A percentile compares a stretch with the other conserved stretches of the same genome.
Evolutionary conservation across 2,888 invertebrate genomes (phyloP).

Genomic region (Steinernema carpocapsae): DNA sequence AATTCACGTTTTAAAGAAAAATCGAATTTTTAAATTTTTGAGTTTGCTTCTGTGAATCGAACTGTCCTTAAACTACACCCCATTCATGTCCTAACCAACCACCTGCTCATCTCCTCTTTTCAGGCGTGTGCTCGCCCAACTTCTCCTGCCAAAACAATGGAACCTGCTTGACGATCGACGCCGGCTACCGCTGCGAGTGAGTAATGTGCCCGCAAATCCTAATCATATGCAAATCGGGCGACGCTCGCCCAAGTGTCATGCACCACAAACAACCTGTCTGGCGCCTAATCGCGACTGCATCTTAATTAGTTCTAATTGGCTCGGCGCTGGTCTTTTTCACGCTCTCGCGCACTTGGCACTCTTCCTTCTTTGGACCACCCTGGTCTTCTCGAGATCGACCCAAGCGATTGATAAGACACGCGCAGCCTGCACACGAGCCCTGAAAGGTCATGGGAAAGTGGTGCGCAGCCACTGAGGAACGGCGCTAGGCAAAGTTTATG

Average conservation of each 20-base stretch:
- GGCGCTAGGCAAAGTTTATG: constrained; percentile 21
- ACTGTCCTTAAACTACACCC: too few species aligned
- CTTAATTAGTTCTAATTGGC: constrained; percentile 30
- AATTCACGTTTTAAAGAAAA: too few species aligned
- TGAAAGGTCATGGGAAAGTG: constrained; percentile 26
- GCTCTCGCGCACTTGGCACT: constrained; percentile 24
- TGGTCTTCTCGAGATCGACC: background rate
- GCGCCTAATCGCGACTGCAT: constrained; percentile 18
- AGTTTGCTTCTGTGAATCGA: too few species aligned
- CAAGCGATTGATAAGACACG: constrained; percentile 1
- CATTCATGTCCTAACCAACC: too few species aligned
- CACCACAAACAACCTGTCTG: constrained; percentile 14
- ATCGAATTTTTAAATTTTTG: too few species aligned
- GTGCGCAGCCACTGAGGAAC: background rate
- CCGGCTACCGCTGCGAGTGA: constrained; percentile 30
- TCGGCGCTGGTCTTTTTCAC: background rate
- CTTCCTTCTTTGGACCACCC: background rate
- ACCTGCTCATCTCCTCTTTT: background rate
- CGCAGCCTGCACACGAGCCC: too few species aligned
- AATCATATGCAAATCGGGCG: constrained; percentile 26
- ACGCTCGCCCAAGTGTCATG: background rate
- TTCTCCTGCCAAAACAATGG: constrained; percentile 19
- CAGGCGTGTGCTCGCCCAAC: constrained; percentile 16
- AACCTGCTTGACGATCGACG: constrained; percentile 24
- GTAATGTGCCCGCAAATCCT: constrained; percentile 7